These are phyloP conservation scores for Wiebesia pumilae DNA, from an alignment of 1,140 invertebrate species.

Conservation along the genomic window DNA sequence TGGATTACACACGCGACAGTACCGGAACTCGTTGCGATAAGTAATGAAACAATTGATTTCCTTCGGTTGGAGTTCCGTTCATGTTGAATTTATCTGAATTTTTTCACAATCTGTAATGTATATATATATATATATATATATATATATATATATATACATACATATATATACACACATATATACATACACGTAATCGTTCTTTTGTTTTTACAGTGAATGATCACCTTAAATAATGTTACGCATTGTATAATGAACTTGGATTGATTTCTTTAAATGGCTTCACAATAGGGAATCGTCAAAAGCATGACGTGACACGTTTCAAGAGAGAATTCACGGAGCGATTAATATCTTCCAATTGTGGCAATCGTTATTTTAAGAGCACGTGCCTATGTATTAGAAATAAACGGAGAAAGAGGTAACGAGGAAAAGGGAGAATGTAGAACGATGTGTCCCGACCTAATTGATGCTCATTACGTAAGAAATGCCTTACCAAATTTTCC, in stretches of 20 bases:
- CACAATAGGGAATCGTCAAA: background rate
- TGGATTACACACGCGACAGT: background rate
- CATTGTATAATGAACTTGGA: background rate
- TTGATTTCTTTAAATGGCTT: background rate
- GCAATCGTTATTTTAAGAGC: background rate
- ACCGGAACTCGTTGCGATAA: background rate
- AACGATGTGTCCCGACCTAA: background rate
- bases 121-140: too few species aligned
- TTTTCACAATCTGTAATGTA: background rate
- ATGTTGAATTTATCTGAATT: background rate
- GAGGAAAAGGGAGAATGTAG: background rate
- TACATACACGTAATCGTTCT: background rate
- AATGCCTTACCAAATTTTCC: background rate
- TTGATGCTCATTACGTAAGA: constrained; percentile 7
- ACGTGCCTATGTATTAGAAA: background rate
- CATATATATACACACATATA: too few species aligned
- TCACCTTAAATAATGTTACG: background rate
- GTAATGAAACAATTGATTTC: background rate
- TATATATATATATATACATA: too few species aligned
- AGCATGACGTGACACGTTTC: background rate
- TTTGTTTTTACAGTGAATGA: background rate
- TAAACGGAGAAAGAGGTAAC: background rate
- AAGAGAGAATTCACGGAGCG: background rate
- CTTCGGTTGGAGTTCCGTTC: background rate
- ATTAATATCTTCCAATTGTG: background rate